Conservation (phyloP, 2,888 invertebrate genomes). For the Plemyria rubiginata region DNA sequence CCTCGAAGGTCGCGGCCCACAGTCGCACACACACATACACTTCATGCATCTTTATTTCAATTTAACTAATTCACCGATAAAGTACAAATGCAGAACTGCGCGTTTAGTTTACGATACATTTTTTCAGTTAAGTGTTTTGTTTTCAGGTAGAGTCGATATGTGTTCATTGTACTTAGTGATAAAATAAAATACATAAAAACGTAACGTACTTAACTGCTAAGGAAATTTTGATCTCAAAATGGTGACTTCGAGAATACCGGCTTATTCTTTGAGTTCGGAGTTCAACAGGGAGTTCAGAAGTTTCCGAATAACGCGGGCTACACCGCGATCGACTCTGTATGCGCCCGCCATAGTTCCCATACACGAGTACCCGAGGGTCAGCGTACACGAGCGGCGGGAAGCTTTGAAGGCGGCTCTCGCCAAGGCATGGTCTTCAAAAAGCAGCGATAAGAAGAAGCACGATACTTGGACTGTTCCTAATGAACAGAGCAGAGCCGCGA, state of each 20-base stretch:
- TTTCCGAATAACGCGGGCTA: constrained; percentile 82
- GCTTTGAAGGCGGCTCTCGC: constrained; percentile 81
- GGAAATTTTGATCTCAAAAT: constrained; percentile 85
- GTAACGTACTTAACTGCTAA: constrained; percentile 50
- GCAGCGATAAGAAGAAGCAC: constrained; percentile 75
- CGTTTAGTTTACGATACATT: constrained; percentile 61
- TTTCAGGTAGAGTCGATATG: constrained; percentile 82
- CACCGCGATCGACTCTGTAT: constrained; percentile 79
- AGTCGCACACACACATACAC: constrained; percentile 60
- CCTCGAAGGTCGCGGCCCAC: constrained; percentile 81
- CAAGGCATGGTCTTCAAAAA: constrained; percentile 80
- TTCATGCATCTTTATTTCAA: constrained; percentile 47
- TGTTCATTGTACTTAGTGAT: constrained; percentile 78
- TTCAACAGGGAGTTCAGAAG: constrained; percentile 86
- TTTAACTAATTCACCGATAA: constrained; percentile 5
- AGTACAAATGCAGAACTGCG: constrained; percentile 15
- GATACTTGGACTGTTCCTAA: constrained; percentile 76
- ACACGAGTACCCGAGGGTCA: constrained; percentile 86
- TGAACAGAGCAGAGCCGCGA: constrained; percentile 70
- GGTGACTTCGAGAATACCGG: constrained; percentile 87
- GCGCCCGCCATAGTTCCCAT: constrained; percentile 84
- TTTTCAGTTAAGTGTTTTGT: constrained; percentile 44
- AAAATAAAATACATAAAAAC: constrained; percentile 63
- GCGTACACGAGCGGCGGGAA: constrained; percentile 82
- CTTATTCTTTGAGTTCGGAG: constrained; percentile 86